Conservation (phyloP, 2,113 vertebrate species). For the Tetrax tetrax region DNA sequence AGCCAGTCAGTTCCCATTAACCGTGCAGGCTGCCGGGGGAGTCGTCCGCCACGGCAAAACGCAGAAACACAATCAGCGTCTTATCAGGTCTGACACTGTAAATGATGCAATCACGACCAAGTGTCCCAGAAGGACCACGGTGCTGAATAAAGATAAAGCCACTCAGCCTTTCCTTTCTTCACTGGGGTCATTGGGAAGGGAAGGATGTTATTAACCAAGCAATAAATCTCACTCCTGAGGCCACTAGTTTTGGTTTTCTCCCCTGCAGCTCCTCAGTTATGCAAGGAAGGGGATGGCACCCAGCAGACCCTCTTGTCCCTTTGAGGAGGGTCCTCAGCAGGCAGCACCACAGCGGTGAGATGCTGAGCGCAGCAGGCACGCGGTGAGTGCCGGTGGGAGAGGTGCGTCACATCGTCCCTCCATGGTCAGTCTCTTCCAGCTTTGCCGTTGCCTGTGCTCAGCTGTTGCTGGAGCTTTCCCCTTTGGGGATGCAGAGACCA, state of each 20-base stretch:
- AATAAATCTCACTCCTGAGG: conserved; percentile 47
- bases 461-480: neutral
- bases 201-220: conserved; percentile 8
- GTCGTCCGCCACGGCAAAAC: neutral
- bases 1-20: conserved; percentile 80
- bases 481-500: neutral
- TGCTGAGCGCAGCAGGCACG: rapidly evolving
- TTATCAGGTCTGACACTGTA: conserved; percentile 73
- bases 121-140: conserved; percentile 57
- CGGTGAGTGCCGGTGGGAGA: neutral
- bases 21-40: conserved; percentile 76
- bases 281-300: neutral
- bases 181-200: neutral
- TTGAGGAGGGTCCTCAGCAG: rapidly evolving
- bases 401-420: rapidly evolving
- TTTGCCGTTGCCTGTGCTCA: neutral
- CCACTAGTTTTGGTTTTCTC: neutral
- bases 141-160: conserved; percentile 66
- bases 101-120: conserved; percentile 72
- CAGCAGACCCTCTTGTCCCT: neutral
- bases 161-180: neutral
- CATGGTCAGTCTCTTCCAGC: rapidly evolving
- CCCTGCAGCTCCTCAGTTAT: neutral
- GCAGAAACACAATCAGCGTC: conserved; percentile 35
- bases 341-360: rapidly evolving